phyloP scores from a whole-genome alignment of 2,888 invertebrate species.

The Pristionchus mayeri region DNA sequence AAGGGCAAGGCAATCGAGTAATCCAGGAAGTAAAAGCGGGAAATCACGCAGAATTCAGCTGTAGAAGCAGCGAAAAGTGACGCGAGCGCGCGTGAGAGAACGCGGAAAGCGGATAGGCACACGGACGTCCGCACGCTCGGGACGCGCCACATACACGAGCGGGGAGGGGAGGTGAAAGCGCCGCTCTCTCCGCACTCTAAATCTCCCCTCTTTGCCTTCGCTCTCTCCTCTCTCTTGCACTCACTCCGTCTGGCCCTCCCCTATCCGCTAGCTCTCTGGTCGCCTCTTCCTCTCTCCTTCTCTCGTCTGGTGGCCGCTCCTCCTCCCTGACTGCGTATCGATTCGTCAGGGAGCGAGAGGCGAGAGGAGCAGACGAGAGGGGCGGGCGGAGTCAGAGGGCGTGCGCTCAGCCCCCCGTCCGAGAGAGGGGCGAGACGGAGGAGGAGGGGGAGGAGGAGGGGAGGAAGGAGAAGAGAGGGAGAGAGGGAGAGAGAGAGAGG shows the following conservation, averaged over 20 bases:
- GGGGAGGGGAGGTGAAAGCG: neutral
- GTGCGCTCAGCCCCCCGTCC: neutral
- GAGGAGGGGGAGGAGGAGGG: neutral
- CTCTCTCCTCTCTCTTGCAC: neutral
- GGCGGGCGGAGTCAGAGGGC: neutral
- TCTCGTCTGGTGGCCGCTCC: neutral
- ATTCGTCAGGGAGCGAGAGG: neutral
- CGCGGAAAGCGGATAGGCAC: neutral
- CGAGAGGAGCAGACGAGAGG: neutral
- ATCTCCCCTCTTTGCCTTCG: neutral
- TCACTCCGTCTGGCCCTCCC: neutral
- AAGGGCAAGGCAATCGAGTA: neutral
- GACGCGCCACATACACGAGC: neutral
- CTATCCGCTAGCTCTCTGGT: neutral
- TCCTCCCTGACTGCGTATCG: slow-evolving; percentile 3
- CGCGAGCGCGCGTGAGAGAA: neutral
- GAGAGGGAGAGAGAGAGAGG: slow-evolving; percentile 18
- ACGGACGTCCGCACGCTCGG: neutral
- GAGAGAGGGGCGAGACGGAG: slow-evolving; percentile 23
- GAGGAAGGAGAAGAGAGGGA: slow-evolving; percentile 7
- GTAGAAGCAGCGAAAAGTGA: too few species aligned
- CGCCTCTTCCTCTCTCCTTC: neutral
- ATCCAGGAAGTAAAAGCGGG: neutral
- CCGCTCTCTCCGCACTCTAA: slow-evolving; percentile 8
- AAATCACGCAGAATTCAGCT: too few species aligned